Percentiles rank a stretch among this genome's conserved stretches.
Conservation (phyloP, 2,888 invertebrate species). For the Octonoba sinensis region DNA sequence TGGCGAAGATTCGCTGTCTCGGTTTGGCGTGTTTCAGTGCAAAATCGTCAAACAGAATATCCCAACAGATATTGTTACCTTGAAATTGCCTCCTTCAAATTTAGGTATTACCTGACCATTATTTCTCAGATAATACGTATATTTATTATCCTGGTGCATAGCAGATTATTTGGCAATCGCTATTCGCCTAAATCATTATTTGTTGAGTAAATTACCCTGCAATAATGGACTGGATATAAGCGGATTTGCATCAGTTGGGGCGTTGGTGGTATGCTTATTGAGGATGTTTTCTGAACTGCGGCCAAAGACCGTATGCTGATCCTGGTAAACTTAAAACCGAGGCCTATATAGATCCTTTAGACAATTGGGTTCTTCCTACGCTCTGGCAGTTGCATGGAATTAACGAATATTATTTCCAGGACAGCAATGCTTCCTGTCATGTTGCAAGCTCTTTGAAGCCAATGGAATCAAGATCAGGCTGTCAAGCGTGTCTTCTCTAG, state of each 20-base stretch:
- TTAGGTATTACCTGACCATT: constrained; percentile 24
- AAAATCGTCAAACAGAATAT: constrained; percentile 28
- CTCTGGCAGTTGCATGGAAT: constrained; percentile 2
- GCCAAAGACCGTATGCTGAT: too few relatives aligned
- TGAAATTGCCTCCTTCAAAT: constrained; percentile 56
- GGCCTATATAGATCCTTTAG: constrained; percentile 1
- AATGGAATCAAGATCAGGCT: constrained; percentile 1
- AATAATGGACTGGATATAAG: too few relatives aligned
- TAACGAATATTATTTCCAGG: constrained; percentile 11
- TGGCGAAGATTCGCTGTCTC: constrained; percentile 38
- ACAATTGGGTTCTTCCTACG: constrained; percentile 3
- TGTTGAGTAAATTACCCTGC: too few relatives aligned
- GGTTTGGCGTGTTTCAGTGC: constrained; percentile 63
- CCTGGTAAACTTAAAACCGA: too few relatives aligned
- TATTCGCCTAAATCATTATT: too few relatives aligned
- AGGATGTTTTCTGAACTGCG: too few relatives aligned
- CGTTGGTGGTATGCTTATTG: too few relatives aligned
- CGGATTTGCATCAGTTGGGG: too few relatives aligned
- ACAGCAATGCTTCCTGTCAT: neutral
- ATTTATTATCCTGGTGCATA: too few relatives aligned
- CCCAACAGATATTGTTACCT: constrained; percentile 40
- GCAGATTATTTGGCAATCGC: too few relatives aligned
- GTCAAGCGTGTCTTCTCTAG: neutral
- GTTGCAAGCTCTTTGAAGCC: neutral
- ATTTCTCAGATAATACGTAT: neutral